A percentile compares a stretch with the other conserved stretches of the same genome.
These are phyloP conservation scores for Hirtodrosophila duncani DNA, from an alignment of 2,888 invertebrate genomes.

Conservation along the genomic window DNA sequence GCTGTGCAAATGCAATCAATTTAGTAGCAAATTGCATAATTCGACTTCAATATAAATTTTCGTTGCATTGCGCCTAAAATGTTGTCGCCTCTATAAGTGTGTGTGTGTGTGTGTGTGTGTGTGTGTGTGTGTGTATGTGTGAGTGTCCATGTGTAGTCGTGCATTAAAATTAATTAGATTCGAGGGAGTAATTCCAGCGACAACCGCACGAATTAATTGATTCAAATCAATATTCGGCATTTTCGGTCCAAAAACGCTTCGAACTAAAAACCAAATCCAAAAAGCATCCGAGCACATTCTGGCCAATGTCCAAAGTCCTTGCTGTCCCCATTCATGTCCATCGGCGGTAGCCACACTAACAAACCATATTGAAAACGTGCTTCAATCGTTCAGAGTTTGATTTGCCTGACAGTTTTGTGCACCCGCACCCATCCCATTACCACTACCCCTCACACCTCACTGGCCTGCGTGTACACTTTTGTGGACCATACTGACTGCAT, in stretches of 20 bases:
- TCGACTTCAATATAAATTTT: constrained; percentile 65
- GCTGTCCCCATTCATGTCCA: background rate
- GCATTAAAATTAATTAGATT: constrained; percentile 79
- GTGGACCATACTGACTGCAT: background rate
- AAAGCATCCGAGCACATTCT: constrained; percentile 21
- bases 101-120: constrained; percentile 16
- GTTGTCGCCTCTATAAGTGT: constrained; percentile 34
- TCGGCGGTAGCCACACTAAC: constrained; percentile 52
- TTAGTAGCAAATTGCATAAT: constrained; percentile 68
- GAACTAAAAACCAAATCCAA: constrained; percentile 22
- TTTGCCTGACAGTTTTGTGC: constrained; percentile 59
- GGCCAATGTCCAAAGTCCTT: constrained; percentile 7
- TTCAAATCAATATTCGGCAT: constrained; percentile 79
- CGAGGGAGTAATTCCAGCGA: constrained; percentile 77
- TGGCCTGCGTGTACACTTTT: background rate
- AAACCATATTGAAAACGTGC: constrained; percentile 70
- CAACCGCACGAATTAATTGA: constrained; percentile 78
- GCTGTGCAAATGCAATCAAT: constrained; percentile 67
- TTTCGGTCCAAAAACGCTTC: constrained; percentile 39
- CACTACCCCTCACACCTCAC: too few relatives aligned
- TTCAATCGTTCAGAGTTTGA: constrained; percentile 62
- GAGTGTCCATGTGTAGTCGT: constrained; percentile 68
- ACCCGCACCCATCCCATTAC: too few relatives aligned
- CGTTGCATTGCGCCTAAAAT: constrained; percentile 52
- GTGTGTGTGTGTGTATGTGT: constrained; percentile 27